Percentiles rank a stretch among this genome's conserved stretches.
phyloP scores from a whole-genome alignment of 2,888 invertebrate genomes.

The Clunio marinus region DNA sequence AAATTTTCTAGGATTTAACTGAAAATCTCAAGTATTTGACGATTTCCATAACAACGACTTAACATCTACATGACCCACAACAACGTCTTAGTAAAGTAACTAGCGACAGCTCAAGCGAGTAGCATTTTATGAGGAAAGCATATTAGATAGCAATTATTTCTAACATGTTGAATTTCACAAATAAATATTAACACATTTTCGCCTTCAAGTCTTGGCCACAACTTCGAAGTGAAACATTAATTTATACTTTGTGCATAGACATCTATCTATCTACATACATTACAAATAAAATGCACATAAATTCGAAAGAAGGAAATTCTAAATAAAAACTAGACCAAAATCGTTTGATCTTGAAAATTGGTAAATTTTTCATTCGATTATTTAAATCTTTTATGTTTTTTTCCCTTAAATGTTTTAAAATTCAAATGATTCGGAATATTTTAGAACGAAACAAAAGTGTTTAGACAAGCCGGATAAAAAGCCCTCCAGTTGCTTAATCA shows the following conservation, averaged over 20 bases:
- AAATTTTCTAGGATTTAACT: too few species aligned
- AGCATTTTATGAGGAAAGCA: constrained; percentile 1
- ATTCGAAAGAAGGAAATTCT: not conserved
- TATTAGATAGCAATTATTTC: constrained; percentile 34
- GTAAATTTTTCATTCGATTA: constrained; percentile 11
- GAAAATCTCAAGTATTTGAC: too few species aligned
- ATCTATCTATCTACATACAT: too few species aligned
- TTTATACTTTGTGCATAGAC: too few species aligned
- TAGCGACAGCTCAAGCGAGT: not conserved
- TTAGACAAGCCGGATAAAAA: not conserved
- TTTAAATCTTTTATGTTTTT: constrained; percentile 6
- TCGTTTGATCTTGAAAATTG: constrained; percentile 23
- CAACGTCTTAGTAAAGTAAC: not conserved
- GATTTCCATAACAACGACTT: too few species aligned
- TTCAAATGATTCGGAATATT: not conserved
- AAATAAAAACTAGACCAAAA: constrained; percentile 27
- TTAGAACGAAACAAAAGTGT: not conserved
- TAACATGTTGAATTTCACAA: constrained; percentile 39
- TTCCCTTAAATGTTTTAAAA: not conserved
- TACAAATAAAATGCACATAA: not conserved
- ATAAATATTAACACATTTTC: constrained; percentile 19
- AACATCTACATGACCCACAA: too few species aligned
- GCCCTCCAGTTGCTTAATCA: not conserved
- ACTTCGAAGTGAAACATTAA: too few species aligned
- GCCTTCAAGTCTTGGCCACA: not conserved